Percentiles rank a stretch among this genome's conserved stretches.
Evolutionary conservation across 2,113 vertebrate species (phyloP).

Genomic region (Balaeniceps rex): DNA sequence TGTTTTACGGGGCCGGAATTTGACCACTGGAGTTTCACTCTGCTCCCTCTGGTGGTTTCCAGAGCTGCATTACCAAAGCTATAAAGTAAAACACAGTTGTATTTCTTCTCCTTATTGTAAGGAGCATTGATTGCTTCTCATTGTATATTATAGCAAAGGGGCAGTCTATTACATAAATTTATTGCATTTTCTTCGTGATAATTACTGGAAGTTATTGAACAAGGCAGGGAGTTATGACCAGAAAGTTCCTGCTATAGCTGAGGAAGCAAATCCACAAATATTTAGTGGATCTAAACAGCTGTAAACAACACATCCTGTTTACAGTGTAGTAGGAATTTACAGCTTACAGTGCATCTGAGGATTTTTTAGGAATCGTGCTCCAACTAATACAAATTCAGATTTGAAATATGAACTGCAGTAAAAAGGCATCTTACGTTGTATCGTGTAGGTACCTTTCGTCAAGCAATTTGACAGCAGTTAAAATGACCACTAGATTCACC

Average conservation of each 20-base stretch:
- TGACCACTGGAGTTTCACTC: slow-evolving; percentile 65
- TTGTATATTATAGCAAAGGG: slow-evolving; percentile 80
- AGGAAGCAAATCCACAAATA: slow-evolving; percentile 77
- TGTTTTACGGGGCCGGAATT: slow-evolving; percentile 30
- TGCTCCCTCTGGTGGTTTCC: slow-evolving; percentile 76
- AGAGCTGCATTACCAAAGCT: slow-evolving; percentile 58
- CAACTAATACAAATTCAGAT: not conserved
- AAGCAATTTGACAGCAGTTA: not conserved
- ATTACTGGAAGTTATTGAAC: slow-evolving; percentile 84
- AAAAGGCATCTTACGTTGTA: not conserved
- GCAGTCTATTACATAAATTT: slow-evolving; percentile 79
- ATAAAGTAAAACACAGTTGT: slow-evolving; percentile 72
- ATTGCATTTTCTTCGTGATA: slow-evolving; percentile 78
- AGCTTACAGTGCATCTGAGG: slow-evolving; percentile 38
- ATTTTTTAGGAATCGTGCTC: slow-evolving; percentile 43
- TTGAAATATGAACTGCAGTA: slow-evolving; percentile 27
- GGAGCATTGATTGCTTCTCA: slow-evolving; percentile 76
- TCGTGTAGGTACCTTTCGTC: not conserved
- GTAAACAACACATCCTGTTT: slow-evolving; percentile 75
- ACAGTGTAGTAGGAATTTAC: slow-evolving; percentile 57
- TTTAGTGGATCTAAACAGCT: slow-evolving; percentile 70
- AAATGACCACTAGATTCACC: not conserved
- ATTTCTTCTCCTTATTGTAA: slow-evolving; percentile 80
- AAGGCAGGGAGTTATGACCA: slow-evolving; percentile 76
- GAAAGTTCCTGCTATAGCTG: slow-evolving; percentile 70